Evolutionary conservation across 92 coral and sea anemone species (phyloP).

Genomic region (Palythoa heliodiscus): DNA sequence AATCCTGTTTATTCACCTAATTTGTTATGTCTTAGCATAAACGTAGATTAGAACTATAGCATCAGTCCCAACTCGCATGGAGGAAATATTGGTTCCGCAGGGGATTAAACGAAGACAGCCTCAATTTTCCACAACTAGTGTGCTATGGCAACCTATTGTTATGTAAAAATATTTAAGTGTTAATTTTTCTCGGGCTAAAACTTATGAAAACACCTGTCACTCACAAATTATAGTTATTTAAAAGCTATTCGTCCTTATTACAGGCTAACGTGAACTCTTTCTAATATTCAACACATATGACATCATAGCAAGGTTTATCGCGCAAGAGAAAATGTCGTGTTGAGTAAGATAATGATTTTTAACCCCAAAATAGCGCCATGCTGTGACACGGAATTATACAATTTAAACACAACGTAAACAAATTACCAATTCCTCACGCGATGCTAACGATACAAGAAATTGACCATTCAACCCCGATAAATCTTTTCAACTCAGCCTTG

Average conservation of each 20-base stretch:
- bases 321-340: not conserved
- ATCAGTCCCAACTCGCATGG: no score
- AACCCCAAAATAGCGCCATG: not conserved
- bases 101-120: no score
- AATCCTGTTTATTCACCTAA: no score
- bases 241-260: not conserved
- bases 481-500: no score
- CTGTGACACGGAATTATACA: not conserved
- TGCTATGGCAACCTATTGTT: no score
- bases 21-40: no score
- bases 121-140: no score
- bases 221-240: not conserved
- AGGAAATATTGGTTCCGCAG: no score
- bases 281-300: not conserved
- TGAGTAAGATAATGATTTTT: not conserved
- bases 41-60: no score
- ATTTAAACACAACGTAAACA: not conserved
- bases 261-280: not conserved
- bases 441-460: not conserved
- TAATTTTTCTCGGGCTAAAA: not conserved
- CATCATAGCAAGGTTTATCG: not conserved
- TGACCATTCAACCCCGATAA: not conserved
- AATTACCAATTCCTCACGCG: not conserved
- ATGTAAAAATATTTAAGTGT: not conserved
- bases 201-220: not conserved